Base-by-base conservation (phyloP, 2,888 invertebrate species). In the Amiota minor region DNA sequence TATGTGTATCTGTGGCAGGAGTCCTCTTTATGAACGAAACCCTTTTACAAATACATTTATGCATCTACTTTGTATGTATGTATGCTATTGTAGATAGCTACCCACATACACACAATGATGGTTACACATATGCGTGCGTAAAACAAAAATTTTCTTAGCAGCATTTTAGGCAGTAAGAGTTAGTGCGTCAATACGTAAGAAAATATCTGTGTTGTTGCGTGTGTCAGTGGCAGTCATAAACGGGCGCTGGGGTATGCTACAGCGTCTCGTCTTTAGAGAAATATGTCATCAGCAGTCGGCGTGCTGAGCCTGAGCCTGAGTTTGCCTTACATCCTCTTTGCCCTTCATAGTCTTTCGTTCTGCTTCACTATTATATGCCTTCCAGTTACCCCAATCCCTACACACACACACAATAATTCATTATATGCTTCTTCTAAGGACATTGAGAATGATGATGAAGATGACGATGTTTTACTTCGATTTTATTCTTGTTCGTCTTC, bases 81-180 rank as follows among this genome's bases (percentile, higher is more conserved):
- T 35, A 6, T 35, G 35, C 35, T 35, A 35, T 35, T 35, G 35
- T 35, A 35, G 59, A 20, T 11, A 59, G 59, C 20, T 20, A 18
- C 18, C 11, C 59, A 59, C 18, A 59, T 59, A 59, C 14, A 50
- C 35, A 35, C 6, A 35, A 4, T 50, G n/a, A n/a, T 50, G 53
- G 12, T n/a, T 12, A 11, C 59, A 47, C 86, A 82, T 85, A 83
- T 86, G 85, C 85, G 86, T 83, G 86, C 85, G 80, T 86, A 80
- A 86, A 85, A 86, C 84, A 81, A 78, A 86, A 86, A 87, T 84
- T 86, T 87, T 85, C 87, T 87, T 85, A 82, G 81, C 86, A 86
- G 86, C 77, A 81, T 87, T 83, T 86, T 86, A 87, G 87, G 87
- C 81, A 80, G 35, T 2, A 8, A 35, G 35, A 35, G 85, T 72